Evolutionary conservation across 35 echinoderm and acorn worm genomes (phyloP), one percentile per base, ranked within the genome.

Genomic region (Apostichopus californicus): DNA sequence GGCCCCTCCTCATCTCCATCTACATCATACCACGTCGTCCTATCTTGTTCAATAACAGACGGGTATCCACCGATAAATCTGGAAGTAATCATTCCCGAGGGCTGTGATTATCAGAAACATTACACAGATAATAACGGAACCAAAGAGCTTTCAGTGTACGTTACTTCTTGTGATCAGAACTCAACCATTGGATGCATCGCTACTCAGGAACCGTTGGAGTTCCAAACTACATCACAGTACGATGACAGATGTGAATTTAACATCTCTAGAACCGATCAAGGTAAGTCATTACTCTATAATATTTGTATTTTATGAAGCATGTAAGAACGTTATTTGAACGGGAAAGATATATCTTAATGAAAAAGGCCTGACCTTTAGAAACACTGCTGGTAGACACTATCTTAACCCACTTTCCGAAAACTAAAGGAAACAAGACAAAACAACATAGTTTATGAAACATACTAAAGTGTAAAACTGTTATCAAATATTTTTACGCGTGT

Each of bases 121-220:
- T 75, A 75, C 21, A n/a, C 15, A 18, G 17, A 75, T 18, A 75
- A 18, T 20, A 22, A 75, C 71, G 71, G 17, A 7, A 75, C n/a
- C 5, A 75, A 18, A 18, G 71, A 75, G 71, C 6, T 75, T 6
- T 75, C 0, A 18, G 71, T 75, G 20, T 22, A 75, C 21, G 71
- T 75, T 75, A 75, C 14, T 75, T 75, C 71, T 18, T 75, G 71
- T 75, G 18, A 75, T 75, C 71, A 75, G 71, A 22, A 75, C 71
- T 75, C 71, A 75, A 75, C 71, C n/a, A 18, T 75, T 75, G 71
- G 71, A 75, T 75, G 71, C 71, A 75, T 75, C 15, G 71, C 71
- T 20, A 75, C 71, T 7, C 71, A 75, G 20, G 71, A n/a, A 75
- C 71, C 2, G 17, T 75, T 75, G 17, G 71, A 75, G 71, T 75